These are phyloP conservation scores for Ypsolopha sequella DNA, from an alignment of 2,888 invertebrate species.

Conservation along the genomic window DNA sequence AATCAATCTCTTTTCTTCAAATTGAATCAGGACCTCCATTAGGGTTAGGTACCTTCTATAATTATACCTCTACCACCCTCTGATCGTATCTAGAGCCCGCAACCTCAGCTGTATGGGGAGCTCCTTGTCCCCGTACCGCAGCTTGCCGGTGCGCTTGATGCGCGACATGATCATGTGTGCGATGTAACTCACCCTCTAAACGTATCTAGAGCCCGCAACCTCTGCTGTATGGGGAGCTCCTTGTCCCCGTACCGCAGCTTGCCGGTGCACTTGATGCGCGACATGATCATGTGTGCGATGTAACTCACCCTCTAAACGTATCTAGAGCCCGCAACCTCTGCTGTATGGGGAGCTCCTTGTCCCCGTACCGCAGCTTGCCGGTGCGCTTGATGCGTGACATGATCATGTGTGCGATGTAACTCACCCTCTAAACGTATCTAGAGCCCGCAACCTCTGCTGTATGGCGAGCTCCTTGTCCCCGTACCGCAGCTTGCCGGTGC, in stretches of 20 bases:
- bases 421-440: slow-evolving; percentile 88
- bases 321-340: slow-evolving; percentile 75
- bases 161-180: slow-evolving; percentile 56
- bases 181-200: slow-evolving; percentile 91
- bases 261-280: slow-evolving; percentile 47
- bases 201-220: slow-evolving; percentile 77
- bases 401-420: too few relatives aligned
- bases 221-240: slow-evolving; percentile 56
- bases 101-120: slow-evolving; percentile 56
- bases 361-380: slow-evolving; percentile 58
- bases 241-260: slow-evolving; percentile 62
- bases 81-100: slow-evolving; percentile 81
- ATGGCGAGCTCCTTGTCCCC: slow-evolving; percentile 62
- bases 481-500: slow-evolving; percentile 55
- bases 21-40: too few relatives aligned
- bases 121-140: slow-evolving; percentile 61
- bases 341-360: slow-evolving; percentile 59
- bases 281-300: slow-evolving; percentile 58
- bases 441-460: slow-evolving; percentile 66
- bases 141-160: slow-evolving; percentile 49
- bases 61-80: too few relatives aligned
- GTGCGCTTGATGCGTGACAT: slow-evolving; percentile 52
- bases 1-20: too few relatives aligned
- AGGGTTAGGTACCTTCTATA: too few relatives aligned
- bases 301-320: slow-evolving; percentile 87